A percentile compares a stretch with the other conserved stretches of the same genome.
Evolutionary conservation across 2,888 invertebrate species (phyloP).

Genomic region (Lingula anatina): DNA sequence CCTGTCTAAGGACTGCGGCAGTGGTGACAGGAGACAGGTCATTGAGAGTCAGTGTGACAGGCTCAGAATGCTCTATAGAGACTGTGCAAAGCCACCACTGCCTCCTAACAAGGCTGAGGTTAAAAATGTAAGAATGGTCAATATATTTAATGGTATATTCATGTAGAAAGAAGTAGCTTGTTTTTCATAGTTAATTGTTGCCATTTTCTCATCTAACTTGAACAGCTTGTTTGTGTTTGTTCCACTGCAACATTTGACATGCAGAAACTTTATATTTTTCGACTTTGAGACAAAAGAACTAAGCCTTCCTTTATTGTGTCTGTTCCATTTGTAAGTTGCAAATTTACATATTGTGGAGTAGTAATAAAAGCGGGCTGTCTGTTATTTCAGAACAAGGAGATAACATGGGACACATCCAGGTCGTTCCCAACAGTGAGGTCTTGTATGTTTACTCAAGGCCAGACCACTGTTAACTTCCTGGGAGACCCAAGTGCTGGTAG

Average conservation of each 20-base stretch:
- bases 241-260: background rate
- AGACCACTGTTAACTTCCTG: constrained; percentile 46
- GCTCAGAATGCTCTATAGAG: constrained; percentile 48
- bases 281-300: too few species aligned
- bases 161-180: background rate
- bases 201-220: background rate
- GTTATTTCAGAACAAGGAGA: constrained; percentile 36
- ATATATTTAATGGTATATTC: too few species aligned
- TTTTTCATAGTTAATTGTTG: background rate
- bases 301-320: too few species aligned
- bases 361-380: background rate
- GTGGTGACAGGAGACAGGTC: constrained; percentile 34
- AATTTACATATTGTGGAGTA: background rate
- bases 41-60: constrained; percentile 44
- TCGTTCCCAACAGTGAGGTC: constrained; percentile 47
- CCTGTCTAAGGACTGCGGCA: constrained; percentile 44
- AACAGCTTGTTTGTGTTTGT: background rate
- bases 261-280: too few species aligned
- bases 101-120: constrained; percentile 40
- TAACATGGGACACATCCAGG: constrained; percentile 42
- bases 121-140: constrained; percentile 24
- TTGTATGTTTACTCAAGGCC: constrained; percentile 44
- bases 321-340: too few species aligned
- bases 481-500: constrained; percentile 48
- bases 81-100: constrained; percentile 52